Evolutionary conservation across 2,888 invertebrate genomes (phyloP), one percentile per base, ranked within the genome.

Genomic region (Kuschelorhynchus macadamiae): DNA sequence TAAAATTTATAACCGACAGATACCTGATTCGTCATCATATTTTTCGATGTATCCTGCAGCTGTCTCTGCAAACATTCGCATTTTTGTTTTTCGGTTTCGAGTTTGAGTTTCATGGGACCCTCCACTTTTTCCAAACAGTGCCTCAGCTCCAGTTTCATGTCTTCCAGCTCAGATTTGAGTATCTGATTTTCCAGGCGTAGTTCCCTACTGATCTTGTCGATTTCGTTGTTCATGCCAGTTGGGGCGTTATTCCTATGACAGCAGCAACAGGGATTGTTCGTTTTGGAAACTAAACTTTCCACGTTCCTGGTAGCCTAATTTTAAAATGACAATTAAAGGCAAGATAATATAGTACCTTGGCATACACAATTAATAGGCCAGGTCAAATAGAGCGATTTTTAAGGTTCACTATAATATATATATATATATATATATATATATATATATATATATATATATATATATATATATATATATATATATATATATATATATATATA

Each of bases 121-220:
- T 83, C 80, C 3, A 83, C 62, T 44, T 75, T 76, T 61, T 83
- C 83, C 57, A 80, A 72, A 39, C 79, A 76, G 39, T 82, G 81
- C 44, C 79, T 81, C 52, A 82, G 67, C 60, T 83, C 81, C 14
- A 81, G 67, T 63, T 79, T 79, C 67, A 80, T 72, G 56, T 82
- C 81, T 67, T 77, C 74, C 7, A 84, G 57, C 71, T 84, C 81
- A 39, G 78, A 76, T 56, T 74, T 79, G 9, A 84, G 71, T 12
- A 73, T 67, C 49, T 75, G 72, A 67, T 81, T 82, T 71, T 82
- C 81, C 52, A 79, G 59, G 61, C 75, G 74, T 14, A 82, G 61
- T 32, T 80, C 77, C 3, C 75, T 69, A 32, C 76, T 76, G 30
- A 79, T 72, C 56, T 70, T 75, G 30, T 75, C 74, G 11, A 76